phyloP scores from a whole-genome alignment of 2,888 invertebrate genomes.

The Nesidiocoris tenuis region DNA sequence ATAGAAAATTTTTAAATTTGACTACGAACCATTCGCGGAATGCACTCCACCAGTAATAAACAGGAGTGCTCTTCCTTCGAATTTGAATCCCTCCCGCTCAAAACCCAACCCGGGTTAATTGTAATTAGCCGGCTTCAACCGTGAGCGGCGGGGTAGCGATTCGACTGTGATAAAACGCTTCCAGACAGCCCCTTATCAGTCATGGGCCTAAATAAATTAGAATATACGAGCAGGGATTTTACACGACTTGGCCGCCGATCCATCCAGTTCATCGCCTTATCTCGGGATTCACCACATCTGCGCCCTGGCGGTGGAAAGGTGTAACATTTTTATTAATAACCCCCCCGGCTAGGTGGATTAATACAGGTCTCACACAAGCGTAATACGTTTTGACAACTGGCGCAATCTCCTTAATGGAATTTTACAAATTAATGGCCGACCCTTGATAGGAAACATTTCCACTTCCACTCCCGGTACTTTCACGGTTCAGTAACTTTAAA shows the following conservation, averaged over 20 bases:
- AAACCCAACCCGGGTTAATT: constrained; percentile 50
- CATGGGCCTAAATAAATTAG: constrained; percentile 49
- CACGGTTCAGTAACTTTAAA: constrained; percentile 2
- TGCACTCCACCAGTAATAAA: too few relatives aligned
- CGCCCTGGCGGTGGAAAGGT: not conserved
- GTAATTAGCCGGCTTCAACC: constrained; percentile 50
- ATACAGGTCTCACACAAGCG: not conserved
- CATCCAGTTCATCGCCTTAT: not conserved
- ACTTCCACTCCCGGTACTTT: not conserved
- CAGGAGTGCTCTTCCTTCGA: too few relatives aligned
- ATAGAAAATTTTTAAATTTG: too few relatives aligned
- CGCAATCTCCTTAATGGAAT: constrained; percentile 35
- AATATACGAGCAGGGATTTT: constrained; percentile 44
- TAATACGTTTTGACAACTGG: constrained; percentile 22
- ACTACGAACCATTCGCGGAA: too few relatives aligned
- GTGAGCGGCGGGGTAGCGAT: constrained; percentile 44
- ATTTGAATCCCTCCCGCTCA: constrained; percentile 41
- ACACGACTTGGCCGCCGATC: not conserved
- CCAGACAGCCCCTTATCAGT: constrained; percentile 48
- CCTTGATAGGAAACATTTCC: not conserved
- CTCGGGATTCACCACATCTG: not conserved
- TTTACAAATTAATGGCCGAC: constrained; percentile 22
- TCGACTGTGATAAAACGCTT: constrained; percentile 50
- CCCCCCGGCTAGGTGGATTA: constrained; percentile 3
- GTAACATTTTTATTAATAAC: constrained; percentile 28